Evolutionary conservation across 2,888 invertebrate genomes (phyloP).

Genomic region (Diaprepes abbreviatus): DNA sequence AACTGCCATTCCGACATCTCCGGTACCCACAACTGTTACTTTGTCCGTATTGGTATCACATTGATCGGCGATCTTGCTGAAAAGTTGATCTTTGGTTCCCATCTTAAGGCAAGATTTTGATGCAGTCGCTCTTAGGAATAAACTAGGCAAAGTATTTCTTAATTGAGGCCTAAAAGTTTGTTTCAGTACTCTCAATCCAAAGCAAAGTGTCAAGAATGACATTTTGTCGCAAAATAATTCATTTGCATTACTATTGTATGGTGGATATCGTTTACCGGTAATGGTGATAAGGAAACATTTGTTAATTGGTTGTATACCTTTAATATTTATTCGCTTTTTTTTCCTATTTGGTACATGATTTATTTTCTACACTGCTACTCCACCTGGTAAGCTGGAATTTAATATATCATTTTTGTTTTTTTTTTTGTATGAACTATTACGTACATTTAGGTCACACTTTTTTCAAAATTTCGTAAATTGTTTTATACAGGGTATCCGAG

Average conservation of each 20-base stretch:
- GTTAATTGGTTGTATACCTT: too few species aligned
- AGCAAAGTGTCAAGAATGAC: conserved; percentile 6
- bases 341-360: too few species aligned
- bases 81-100: conserved; percentile 61
- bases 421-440: too few species aligned
- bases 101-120: conserved; percentile 44
- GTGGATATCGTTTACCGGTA: background rate
- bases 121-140: background rate
- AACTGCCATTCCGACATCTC: conserved; percentile 93
- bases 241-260: background rate
- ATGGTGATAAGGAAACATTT: background rate
- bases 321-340: too few species aligned
- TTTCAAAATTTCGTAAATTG: too few species aligned
- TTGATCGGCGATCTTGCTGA: conserved; percentile 71
- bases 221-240: background rate
- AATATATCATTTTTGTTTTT: too few species aligned
- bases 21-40: conserved; percentile 88
- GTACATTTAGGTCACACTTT: too few species aligned
- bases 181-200: conserved; percentile 5
- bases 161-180: background rate
- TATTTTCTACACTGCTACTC: too few species aligned
- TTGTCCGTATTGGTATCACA: conserved; percentile 73
- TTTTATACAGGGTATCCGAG: too few species aligned
- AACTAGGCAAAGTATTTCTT: background rate
- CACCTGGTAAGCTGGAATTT: too few species aligned